Evolutionary conservation across 2,888 invertebrate species (phyloP).

Genomic region (Caenorhabditis japonica): DNA sequence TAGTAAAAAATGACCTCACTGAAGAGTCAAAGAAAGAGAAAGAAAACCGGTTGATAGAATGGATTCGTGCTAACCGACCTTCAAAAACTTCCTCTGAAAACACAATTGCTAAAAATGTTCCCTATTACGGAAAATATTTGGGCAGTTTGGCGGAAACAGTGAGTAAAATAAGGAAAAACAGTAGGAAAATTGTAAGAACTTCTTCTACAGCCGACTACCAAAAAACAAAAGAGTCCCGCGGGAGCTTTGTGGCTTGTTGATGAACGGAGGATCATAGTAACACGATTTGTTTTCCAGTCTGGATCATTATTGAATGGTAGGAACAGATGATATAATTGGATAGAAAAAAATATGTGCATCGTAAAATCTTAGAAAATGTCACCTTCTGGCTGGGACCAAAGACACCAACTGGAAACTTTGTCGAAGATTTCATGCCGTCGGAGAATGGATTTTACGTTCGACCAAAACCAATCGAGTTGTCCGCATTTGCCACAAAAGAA

Average conservation of each 20-base stretch:
- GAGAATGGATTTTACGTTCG: slow-evolving; percentile 74
- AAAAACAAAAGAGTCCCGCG: slow-evolving; percentile 57
- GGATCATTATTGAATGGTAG: slow-evolving; percentile 62
- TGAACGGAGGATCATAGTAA: slow-evolving; percentile 70
- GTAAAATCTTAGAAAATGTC: slow-evolving; percentile 76
- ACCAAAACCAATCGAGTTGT: slow-evolving; percentile 70
- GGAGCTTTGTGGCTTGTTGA: slow-evolving; percentile 76
- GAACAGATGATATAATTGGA: too few relatives aligned
- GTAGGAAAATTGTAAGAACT: background rate
- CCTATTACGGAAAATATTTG: slow-evolving; percentile 76
- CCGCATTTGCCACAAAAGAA: slow-evolving; percentile 65
- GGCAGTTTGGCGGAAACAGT: slow-evolving; percentile 72
- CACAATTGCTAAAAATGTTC: slow-evolving; percentile 66
- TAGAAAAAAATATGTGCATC: too few relatives aligned
- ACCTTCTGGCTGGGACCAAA: slow-evolving; percentile 77
- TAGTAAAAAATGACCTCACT: slow-evolving; percentile 63
- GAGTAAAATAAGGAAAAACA: background rate
- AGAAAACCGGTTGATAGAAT: slow-evolving; percentile 68
- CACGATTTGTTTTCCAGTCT: slow-evolving; percentile 75
- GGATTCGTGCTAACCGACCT: slow-evolving; percentile 75
- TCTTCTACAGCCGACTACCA: slow-evolving; percentile 27
- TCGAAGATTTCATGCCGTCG: slow-evolving; percentile 72
- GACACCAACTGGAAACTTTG: slow-evolving; percentile 57
- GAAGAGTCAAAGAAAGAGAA: slow-evolving; percentile 68
- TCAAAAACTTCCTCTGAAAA: slow-evolving; percentile 49